Evolutionary conservation across 2,797 vertebrate species (phyloP), one percentile per base, ranked within the genome.

Genomic region (Gallirallus australis): DNA sequence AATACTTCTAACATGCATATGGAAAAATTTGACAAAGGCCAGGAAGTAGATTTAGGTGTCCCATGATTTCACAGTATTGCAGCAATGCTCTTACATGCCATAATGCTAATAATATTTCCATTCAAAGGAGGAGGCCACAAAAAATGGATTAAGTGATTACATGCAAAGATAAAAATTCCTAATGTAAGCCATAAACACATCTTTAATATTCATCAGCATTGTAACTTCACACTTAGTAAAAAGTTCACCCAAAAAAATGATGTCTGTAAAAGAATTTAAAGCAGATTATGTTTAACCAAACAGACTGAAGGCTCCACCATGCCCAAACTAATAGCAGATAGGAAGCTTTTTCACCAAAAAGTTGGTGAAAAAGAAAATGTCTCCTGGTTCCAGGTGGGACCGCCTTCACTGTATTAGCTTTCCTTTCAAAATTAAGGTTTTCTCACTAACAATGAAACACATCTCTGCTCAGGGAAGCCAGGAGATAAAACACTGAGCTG

Each of bases 181-280:
- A 59, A 61, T 12, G 48, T 25, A 78, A 91, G 81, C 53, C 81
- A 80, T 91, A 94, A 93, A 92, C 89, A 89, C 71, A 5, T 80
- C 78, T 80, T 86, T 77, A 87, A 68, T 42, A 47, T 21, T 60
- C 76, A 87, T 57, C 78, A 89, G 35, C 56, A 52, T 39, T 1
- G 4, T 31, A 70, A 89, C 57, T 71, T 84, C 90, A 77, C 63
- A 69, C 66, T 14, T 25, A 9, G 53, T 81, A 81, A 47, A 64
- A 88, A 31, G 50, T 56, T 86, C 83, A 88, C 56, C 63, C 81
- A 60, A 85, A 77, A 80, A 80, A 12, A 0, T 1, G 8, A 80
- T 24, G 59, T 15, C 65, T 84, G 53, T 18, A 16, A 60, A 77
- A 79, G 45, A 40, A 76, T 31, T 66, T 37, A 60, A 86, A 82